Evolutionary conservation across 2,797 vertebrate genomes (phyloP).

Genomic region (Cottoperca gobio): DNA sequence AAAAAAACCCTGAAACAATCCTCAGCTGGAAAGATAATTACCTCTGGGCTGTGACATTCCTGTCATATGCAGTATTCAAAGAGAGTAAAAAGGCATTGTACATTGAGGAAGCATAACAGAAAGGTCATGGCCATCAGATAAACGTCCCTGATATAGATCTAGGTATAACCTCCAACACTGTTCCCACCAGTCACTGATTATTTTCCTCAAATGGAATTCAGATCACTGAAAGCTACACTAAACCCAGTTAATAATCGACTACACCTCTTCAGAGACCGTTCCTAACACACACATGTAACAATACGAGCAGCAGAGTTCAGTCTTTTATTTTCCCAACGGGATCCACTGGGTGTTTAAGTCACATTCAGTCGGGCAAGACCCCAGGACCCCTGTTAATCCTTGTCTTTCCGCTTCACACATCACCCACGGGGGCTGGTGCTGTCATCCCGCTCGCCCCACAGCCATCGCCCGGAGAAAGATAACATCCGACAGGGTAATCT

Average conservation of each 20-base stretch:
- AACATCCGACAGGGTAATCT: conserved; percentile 87
- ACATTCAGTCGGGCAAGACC: conserved; percentile 61
- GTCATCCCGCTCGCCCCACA: conserved; percentile 70
- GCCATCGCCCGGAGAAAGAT: conserved; percentile 76
- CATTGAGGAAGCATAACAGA: conserved; percentile 35
- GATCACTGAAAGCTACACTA: conserved; percentile 52
- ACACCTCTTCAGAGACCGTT: conserved; percentile 32
- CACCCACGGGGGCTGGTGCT: conserved; percentile 67
- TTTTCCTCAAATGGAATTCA: conserved; percentile 54
- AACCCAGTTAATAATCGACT: conserved; percentile 10
- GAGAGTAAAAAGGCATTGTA: conserved; percentile 45
- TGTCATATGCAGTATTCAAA: conserved; percentile 41
- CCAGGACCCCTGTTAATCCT: conserved; percentile 79
- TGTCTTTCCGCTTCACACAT: conserved; percentile 77
- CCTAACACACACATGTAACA: conserved; percentile 32
- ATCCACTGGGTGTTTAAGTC: conserved; percentile 67
- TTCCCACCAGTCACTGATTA: conserved; percentile 60
- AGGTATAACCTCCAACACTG: conserved; percentile 26
- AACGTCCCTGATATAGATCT: conserved; percentile 62
- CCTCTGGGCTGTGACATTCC: conserved; percentile 25
- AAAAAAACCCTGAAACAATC: conserved; percentile 38
- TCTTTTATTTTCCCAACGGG: conserved; percentile 60
- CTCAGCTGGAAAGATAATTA: conserved; percentile 36
- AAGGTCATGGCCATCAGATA: conserved; percentile 56
- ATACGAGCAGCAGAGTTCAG: conserved; percentile 20